Conservation (phyloP, 2,113 vertebrate genomes). For the Suncus etruscus region DNA sequence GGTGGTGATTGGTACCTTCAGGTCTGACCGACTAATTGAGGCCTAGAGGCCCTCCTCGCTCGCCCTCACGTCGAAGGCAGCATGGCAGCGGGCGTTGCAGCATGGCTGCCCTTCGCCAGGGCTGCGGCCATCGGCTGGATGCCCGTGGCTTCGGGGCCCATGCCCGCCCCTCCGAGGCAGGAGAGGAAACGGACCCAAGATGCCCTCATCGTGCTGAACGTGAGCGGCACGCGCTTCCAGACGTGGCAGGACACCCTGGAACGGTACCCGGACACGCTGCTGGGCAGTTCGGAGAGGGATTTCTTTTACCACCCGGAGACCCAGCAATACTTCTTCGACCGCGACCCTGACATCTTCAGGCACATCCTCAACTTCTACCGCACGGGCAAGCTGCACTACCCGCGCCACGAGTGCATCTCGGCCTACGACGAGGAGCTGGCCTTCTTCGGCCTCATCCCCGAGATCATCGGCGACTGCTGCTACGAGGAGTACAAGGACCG, state of each 20-base stretch:
- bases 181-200: slow-evolving; percentile 90
- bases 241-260: slow-evolving; percentile 97
- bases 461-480: slow-evolving; percentile 98
- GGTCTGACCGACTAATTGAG: neutral
- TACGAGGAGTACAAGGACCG: slow-evolving; percentile 99
- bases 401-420: slow-evolving; percentile 97
- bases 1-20: neutral
- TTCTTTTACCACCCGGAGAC: slow-evolving; percentile 97
- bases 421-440: slow-evolving; percentile 97
- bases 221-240: slow-evolving; percentile 96
- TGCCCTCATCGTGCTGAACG: slow-evolving; percentile 94
- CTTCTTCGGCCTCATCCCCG: slow-evolving; percentile 97
- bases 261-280: slow-evolving; percentile 96
- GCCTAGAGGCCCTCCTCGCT: neutral
- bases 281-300: slow-evolving; percentile 96
- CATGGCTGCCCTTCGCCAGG: slow-evolving; percentile 97
- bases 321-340: slow-evolving; percentile 97
- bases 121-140: slow-evolving; percentile 99
- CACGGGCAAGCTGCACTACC: slow-evolving; percentile 96
- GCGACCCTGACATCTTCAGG: slow-evolving; percentile 97
- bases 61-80: slow-evolving; percentile 53
- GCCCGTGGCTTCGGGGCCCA: slow-evolving; percentile 95
- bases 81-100: slow-evolving; percentile 97
- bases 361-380: slow-evolving; percentile 98
- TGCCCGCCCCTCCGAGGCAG: slow-evolving; percentile 93